Base-by-base conservation (phyloP, 2,113 vertebrate genomes). In the Anser cygnoides region DNA sequence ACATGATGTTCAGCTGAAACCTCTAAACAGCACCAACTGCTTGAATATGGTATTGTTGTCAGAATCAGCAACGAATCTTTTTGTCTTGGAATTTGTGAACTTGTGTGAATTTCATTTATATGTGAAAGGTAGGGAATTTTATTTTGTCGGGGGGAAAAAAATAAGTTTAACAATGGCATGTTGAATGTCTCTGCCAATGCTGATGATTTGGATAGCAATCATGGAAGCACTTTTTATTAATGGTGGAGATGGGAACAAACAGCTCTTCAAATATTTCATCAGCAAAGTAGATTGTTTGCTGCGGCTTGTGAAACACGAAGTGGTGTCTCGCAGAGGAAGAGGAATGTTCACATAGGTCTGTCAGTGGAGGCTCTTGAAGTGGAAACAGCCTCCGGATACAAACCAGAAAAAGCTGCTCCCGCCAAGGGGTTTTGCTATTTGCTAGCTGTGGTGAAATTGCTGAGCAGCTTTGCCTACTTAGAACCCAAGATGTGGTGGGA, bases 381-480 rank as follows among this genome's bases (percentile, higher is more conserved):
- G 13, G 71, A 80, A 93, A 63, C n/a, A 62, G 65, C 73, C 31
- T 78, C 52, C 84, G 8, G 62, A 41, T 41, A 21, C 66, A 73
- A 65, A 85, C 19, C 74, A 84, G 86, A 68, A 78, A 31, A 75
- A 85, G 49, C 52, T 57, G 57, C 59, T 84, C 37, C 49, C 0
- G 0, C 28, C 11, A 39, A 44, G 59, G 8, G n/a, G 11, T 37
- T 86, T 73, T 66, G 28, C 19, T 54, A 31, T 91, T 92, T 61
- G 66, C 39, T 49, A 39, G 49, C 84, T 72, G 61, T 82, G 78
- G 33, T 57, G 58, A 89, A 92, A 82, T 5, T 66, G n/a, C 66
- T 82, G 84, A 79, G 78, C 63, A n/a, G 74, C 37, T 95, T 90
- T 88, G 75, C 57, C 62, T 41, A 68, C 29, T 75, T 57, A 35